Evolutionary conservation across 2,797 vertebrate species (phyloP).

Genomic region (Coendou prehensilis): DNA sequence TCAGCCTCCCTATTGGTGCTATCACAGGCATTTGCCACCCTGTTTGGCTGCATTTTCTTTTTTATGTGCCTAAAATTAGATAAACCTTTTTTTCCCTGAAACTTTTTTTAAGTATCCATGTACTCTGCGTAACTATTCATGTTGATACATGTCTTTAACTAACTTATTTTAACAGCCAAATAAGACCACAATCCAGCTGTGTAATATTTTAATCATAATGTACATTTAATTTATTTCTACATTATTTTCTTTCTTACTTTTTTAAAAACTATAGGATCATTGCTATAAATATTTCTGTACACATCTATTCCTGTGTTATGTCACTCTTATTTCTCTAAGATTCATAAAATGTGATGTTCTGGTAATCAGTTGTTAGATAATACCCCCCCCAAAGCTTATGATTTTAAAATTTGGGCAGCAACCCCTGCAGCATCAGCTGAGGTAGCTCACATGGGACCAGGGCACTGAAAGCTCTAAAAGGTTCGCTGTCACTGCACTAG

Average conservation of each 20-base stretch:
- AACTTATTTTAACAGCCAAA: slow-evolving; percentile 6
- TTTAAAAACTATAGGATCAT: neutral
- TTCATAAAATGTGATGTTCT: neutral
- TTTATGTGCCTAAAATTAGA: neutral
- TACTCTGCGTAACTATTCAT: neutral
- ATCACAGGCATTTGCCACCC: neutral
- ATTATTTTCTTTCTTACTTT: neutral
- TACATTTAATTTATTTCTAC: neutral
- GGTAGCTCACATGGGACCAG: neutral
- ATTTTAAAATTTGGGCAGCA: neutral
- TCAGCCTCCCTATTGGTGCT: neutral
- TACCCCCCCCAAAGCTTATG: neutral
- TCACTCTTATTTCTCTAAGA: neutral
- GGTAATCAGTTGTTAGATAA: neutral
- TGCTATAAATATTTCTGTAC: neutral
- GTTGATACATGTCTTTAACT: neutral
- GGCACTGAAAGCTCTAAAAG: neutral
- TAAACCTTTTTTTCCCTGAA: neutral
- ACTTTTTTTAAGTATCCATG: neutral
- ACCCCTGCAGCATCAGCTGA: neutral
- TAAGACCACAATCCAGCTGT: neutral
- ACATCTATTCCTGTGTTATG: neutral
- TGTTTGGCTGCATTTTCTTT: neutral
- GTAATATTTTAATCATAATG: neutral
- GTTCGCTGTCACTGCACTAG: neutral